A percentile compares a stretch with the other conserved stretches of the same genome.
phyloP scores from a whole-genome alignment of 1,140 invertebrate genomes.

The Maconellicoccus hirsutus region DNA sequence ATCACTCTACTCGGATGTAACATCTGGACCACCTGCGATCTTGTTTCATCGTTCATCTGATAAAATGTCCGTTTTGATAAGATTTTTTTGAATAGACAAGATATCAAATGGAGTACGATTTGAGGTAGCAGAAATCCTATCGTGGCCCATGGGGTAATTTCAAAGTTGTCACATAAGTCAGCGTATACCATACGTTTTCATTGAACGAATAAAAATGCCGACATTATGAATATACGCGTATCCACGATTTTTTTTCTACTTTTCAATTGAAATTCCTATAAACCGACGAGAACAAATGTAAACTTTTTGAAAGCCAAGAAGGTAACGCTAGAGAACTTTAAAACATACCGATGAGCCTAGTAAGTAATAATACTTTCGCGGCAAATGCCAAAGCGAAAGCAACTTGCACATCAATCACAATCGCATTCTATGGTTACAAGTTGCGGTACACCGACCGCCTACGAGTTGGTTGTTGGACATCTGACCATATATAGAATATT shows the following conservation, averaged over 20 bases:
- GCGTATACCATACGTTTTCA: no score
- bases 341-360: conserved; percentile 16
- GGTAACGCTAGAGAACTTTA: not conserved
- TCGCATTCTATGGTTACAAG: conserved; percentile 18
- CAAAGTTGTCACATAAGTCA: no score
- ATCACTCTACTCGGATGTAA: no score
- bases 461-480: conserved; percentile 17
- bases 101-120: no score
- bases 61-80: no score
- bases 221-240: not conserved
- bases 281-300: not conserved
- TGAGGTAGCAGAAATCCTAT: no score
- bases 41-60: no score
- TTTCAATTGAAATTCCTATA: not conserved
- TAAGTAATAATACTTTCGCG: conserved; percentile 15
- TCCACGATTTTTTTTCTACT: no score
- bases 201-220: not conserved
- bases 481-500: conserved; percentile 20
- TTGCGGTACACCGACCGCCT: conserved; percentile 17
- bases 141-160: no score
- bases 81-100: no score
- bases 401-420: conserved; percentile 18
- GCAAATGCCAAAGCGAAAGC: conserved; percentile 18
- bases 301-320: not conserved
- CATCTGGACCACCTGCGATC: no score